Evolutionary conservation across 2,113 vertebrate genomes (phyloP).

Genomic region (Lepus americanus): DNA sequence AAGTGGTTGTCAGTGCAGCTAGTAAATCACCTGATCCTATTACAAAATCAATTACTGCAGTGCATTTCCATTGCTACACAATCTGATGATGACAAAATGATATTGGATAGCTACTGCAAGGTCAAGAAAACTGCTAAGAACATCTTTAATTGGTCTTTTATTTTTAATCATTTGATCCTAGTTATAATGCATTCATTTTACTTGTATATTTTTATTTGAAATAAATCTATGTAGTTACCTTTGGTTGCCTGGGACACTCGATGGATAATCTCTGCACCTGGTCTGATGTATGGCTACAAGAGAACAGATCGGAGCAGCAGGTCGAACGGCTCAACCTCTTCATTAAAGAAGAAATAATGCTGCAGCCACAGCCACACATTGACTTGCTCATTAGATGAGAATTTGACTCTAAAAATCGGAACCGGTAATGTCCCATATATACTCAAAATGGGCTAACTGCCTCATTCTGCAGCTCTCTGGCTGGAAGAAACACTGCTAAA

Average conservation of each 20-base stretch:
- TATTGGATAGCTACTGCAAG: slow-evolving; percentile 90
- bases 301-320: slow-evolving; percentile 97
- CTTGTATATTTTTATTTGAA: slow-evolving; percentile 85
- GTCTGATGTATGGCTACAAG: slow-evolving; percentile 96
- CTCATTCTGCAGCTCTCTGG: slow-evolving; percentile 89
- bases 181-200: slow-evolving; percentile 81
- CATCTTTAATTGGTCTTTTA: slow-evolving; percentile 85
- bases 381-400: slow-evolving; percentile 93
- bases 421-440: slow-evolving; percentile 84
- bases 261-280: slow-evolving; percentile 96
- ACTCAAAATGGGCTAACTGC: slow-evolving; percentile 85
- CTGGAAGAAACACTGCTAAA: slow-evolving; percentile 85
- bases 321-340: slow-evolving; percentile 98
- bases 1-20: slow-evolving; percentile 93
- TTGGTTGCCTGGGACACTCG: slow-evolving; percentile 93
- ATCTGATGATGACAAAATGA: slow-evolving; percentile 91
- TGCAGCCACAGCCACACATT: slow-evolving; percentile 99
- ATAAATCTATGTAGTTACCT: slow-evolving; percentile 93
- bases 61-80: slow-evolving; percentile 90
- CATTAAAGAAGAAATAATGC: slow-evolving; percentile 98
- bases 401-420: slow-evolving; percentile 87
- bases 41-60: slow-evolving; percentile 98
- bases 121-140: slow-evolving; percentile 89
- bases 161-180: slow-evolving; percentile 81
- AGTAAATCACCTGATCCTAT: slow-evolving; percentile 97